phyloP scores from a whole-genome alignment of 2,113 vertebrate genomes.

The Aphyosemion australe region DNA sequence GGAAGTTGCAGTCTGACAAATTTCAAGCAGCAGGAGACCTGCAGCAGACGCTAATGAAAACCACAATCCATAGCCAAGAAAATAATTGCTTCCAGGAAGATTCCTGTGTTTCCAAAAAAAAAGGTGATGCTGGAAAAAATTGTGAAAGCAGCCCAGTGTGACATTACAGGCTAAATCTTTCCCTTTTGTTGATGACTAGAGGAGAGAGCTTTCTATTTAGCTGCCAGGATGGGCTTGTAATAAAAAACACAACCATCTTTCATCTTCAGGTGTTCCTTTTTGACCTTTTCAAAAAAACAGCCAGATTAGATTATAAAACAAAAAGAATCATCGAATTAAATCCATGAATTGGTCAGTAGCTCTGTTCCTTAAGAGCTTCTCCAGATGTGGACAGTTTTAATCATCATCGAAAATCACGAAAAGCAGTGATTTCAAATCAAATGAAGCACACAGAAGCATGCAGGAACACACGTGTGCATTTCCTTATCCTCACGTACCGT shows the following conservation, averaged over 20 bases:
- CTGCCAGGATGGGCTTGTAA: conserved; percentile 8
- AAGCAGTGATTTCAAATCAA: neutral
- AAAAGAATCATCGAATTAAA: conserved; percentile 1
- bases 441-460: neutral
- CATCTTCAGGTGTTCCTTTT: conserved; percentile 8
- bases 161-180: conserved; percentile 48
- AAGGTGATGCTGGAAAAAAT: conserved; percentile 15
- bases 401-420: conserved; percentile 12
- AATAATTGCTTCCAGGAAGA: conserved; percentile 71
- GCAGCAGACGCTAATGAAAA: conserved; percentile 60
- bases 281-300: conserved; percentile 35
- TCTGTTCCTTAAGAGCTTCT: conserved; percentile 21
- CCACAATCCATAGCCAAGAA: conserved; percentile 53
- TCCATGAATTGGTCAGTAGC: neutral
- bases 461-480: conserved; percentile 2
- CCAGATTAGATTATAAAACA: conserved; percentile 8
- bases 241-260: conserved; percentile 7
- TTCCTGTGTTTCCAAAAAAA: conserved; percentile 47
- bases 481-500: conserved; percentile 56
- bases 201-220: neutral
- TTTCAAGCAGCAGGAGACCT: conserved; percentile 45
- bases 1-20: conserved; percentile 51
- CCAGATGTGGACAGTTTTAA: conserved; percentile 1
- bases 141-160: conserved; percentile 34
- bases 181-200: conserved; percentile 16